Base-by-base conservation (phyloP, 2,797 vertebrate genomes). In the Crocidura indochinensis region DNA sequence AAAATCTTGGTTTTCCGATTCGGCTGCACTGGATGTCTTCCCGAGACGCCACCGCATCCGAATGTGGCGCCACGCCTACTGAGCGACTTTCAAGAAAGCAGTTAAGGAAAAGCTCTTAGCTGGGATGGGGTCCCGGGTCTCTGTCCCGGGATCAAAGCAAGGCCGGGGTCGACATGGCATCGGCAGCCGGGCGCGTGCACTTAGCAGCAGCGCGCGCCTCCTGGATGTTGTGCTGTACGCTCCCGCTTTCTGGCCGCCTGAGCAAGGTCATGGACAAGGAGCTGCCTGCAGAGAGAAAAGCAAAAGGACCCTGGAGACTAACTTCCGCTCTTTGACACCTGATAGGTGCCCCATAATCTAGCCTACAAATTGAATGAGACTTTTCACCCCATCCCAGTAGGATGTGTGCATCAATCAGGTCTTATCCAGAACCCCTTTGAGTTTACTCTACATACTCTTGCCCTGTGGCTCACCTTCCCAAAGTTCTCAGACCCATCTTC, bases 131-230 rank as follows among this genome's bases (percentile, higher is more conserved):
- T 24, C 10, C 10, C 9, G 8, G 1, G 24, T 46, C 24, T 29
- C 7, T 22, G 24, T 74, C 26, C 9, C 53, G 29, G 2, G 1
- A 49, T 27, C 38, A 38, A 5, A 38, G 38, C 38, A 38, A 5
- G 38, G 2, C 5, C 38, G 38, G 38, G 38, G 38, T 38, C 38
- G 38, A 38, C 38, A 2, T 2, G 38, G 38, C 38, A 38, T 38
- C 7, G 0, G 2, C 7, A 8, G 19, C 7, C 2, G 64, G 65
- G 60, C 46, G 2, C 1, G 1, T n/a, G 4, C 64, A 10, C 24
- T 65, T 19, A 26, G 26, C 64, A 7, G 64, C 6, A 0, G 64
- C 56, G 56, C 56, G 56, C 56, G 19, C 17, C 6, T 60, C 56
- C 56, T 19, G 19, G 17, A 17, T 38, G 38, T 38, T 38, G 17